Base-by-base conservation (phyloP, 2,888 invertebrate genomes). In the Hesperia comma region DNA sequence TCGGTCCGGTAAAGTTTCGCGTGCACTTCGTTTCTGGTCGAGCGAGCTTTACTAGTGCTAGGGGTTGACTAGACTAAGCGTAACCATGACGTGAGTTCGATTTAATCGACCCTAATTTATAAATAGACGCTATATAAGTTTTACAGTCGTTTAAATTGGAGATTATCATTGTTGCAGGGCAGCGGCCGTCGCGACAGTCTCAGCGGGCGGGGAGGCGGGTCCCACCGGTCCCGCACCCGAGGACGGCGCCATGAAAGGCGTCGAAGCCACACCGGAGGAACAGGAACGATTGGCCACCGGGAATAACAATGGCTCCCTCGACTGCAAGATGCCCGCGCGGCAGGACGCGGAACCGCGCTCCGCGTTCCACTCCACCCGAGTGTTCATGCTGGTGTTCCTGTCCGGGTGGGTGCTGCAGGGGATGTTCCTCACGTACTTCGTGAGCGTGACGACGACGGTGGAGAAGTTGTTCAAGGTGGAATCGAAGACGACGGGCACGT, bases 391-490 rank as follows among this genome's bases (percentile, higher is more conserved):
- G 79, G 96, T 97, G 58, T 98, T 98, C 86, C 95, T 97, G 79
- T 94, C 97, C 77, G 97, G 97, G 62, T 97, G 97, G 96, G 96
- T 97, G 70, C 90, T 96, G 68, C 96, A 96, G 88, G 98, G 98
- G 70, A 98, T 98, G 97, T 98, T 97, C 88, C 97, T 97, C 88
- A 98, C 98, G 51, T 98, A 98, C 87, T 98, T 98, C 85, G 98
- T 98, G 68, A 97, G 97, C 83, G 97, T 97, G 74, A 97, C 98
- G 79, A 98, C 98, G 67, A 98, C 98, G 40, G 96, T 98, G 73
- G 98, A 98, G 87, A 98, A 98, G 87, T 93, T 98, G 69, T 98
- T 97, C 86, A 96, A 97, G 92, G 96, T 98, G 70, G 97, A 97
- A 85, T 97, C 97, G 68, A 97, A 97, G 90, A 97, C 97, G 51